Conservation (phyloP, 2,888 invertebrate species). For the Aethes cnicana region DNA sequence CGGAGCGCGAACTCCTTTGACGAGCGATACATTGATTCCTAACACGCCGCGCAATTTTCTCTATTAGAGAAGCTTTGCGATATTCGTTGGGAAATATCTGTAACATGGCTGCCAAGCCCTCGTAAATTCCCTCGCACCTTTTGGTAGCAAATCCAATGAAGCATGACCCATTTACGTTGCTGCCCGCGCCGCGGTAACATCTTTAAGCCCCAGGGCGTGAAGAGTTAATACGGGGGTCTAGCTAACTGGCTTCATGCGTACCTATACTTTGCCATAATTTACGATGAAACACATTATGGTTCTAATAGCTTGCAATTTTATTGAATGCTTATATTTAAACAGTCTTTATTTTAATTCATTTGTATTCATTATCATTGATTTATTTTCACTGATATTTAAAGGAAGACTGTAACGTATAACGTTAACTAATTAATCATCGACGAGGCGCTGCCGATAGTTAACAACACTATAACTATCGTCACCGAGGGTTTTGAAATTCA, state of each 20-base stretch:
- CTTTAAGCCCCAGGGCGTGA: constrained; percentile 38
- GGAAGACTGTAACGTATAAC: too few species aligned
- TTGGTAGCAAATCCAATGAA: constrained; percentile 33
- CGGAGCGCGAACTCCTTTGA: constrained; percentile 31
- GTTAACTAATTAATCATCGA: too few species aligned
- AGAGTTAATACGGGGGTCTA: constrained; percentile 34
- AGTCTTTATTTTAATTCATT: background rate
- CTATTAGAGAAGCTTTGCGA: constrained; percentile 33
- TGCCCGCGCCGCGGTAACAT: constrained; percentile 37
- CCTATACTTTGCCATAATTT: constrained; percentile 24
- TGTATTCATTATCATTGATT: too few species aligned
- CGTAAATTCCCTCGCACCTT: constrained; percentile 39
- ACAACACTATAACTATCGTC: too few species aligned
- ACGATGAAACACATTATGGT: constrained; percentile 22
- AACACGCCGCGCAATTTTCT: constrained; percentile 37
- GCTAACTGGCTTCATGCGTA: constrained; percentile 37
- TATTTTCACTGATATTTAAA: too few species aligned
- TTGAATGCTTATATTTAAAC: constrained; percentile 10
- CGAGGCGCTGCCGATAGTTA: too few species aligned
- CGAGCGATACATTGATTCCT: constrained; percentile 34
- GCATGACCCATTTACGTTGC: constrained; percentile 42
- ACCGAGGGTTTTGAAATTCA: too few species aligned
- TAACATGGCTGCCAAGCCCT: constrained; percentile 36
- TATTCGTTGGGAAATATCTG: constrained; percentile 35
- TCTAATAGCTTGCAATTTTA: constrained; percentile 27